Evolutionary conservation across 2,888 invertebrate genomes (phyloP).

Genomic region (Ochropleura plecta): DNA sequence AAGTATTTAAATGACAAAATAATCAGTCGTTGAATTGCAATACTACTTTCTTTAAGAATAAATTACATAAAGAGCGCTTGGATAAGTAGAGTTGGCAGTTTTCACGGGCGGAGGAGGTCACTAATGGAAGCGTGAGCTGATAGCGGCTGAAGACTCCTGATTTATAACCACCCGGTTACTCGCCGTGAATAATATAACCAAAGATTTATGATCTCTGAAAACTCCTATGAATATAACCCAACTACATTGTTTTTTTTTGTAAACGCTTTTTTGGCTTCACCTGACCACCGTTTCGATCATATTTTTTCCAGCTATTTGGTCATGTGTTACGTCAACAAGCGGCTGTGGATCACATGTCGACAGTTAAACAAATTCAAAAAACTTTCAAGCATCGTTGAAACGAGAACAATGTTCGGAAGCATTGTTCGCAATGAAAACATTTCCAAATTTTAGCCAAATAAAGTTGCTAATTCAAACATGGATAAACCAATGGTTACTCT

Average conservation of each 20-base stretch:
- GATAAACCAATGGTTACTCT: slow-evolving; percentile 59
- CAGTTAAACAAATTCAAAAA: slow-evolving; percentile 67
- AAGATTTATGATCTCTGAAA: slow-evolving; percentile 79
- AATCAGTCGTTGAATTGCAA: not conserved
- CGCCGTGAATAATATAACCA: slow-evolving; percentile 86
- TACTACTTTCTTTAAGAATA: slow-evolving; percentile 13
- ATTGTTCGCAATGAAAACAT: slow-evolving; percentile 76
- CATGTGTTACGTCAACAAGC: slow-evolving; percentile 54
- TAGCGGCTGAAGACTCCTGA: slow-evolving; percentile 83
- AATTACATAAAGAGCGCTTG: slow-evolving; percentile 39
- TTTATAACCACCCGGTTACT: slow-evolving; percentile 84
- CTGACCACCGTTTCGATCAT: slow-evolving; percentile 37
- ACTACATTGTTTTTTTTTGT: slow-evolving; percentile 55
- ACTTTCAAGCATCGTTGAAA: slow-evolving; percentile 68
- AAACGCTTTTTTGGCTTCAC: slow-evolving; percentile 36
- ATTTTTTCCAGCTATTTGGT: slow-evolving; percentile 57
- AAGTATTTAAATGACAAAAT: not conserved
- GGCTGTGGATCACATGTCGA: slow-evolving; percentile 61
- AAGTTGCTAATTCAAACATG: slow-evolving; percentile 64
- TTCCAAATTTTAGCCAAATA: slow-evolving; percentile 52
- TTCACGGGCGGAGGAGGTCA: slow-evolving; percentile 66
- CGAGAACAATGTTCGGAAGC: slow-evolving; percentile 71
- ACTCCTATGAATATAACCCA: slow-evolving; percentile 55
- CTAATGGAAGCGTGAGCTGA: slow-evolving; percentile 84
- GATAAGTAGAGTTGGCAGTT: slow-evolving; percentile 54